Base-by-base conservation (phyloP, 2,797 vertebrate genomes). In the Gouania willdenowi region DNA sequence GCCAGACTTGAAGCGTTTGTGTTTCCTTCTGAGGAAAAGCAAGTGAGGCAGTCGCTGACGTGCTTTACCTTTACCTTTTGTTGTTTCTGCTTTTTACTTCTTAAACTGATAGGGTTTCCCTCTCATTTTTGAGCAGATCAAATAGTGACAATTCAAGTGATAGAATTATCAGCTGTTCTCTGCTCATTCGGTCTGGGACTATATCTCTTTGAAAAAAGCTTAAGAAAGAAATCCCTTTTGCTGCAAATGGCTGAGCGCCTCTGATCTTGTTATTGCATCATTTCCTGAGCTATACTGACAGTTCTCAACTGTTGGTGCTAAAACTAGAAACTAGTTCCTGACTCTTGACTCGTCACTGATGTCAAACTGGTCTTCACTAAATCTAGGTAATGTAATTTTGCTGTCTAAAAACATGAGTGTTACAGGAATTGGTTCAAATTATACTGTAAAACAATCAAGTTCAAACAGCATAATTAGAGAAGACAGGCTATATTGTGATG, bases 231-330 rank as follows among this genome's bases (percentile, higher is more conserved):
- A 42, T 54, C 44, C 48, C 24, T 26, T 48, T 5, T 26, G 15
- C 61, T 9, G 52, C 65, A 69, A 42, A 41, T 75, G 59, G 53
- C 67, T 23, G 33, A 55, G 56, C 41, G 45, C 31, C 46, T 77
- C 61, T 87, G 69, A 90, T 86, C 87, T 55, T 83, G 81, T 88
- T 88, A 88, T 45, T 79, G 34, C 83, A 81, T 87, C 82, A 42
- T 39, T 68, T 72, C 82, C 80, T 86, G 79, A 75, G 71, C 79
- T 60, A 37, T 77, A 79, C 75, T 82, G 70, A 75, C 68, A 74
- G 72, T 82, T 86, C 68, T 69, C 49, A 71, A 71, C 52, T 36
- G 61, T 74, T 79, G 63, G 60, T 33, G 56, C 85, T 88, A 84
- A 85, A 86, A 75, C 86, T 87, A 88, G 81, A 75, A 12, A n/a